Base-by-base conservation (phyloP, 2,113 vertebrate species). In the Elgaria multicarinata region DNA sequence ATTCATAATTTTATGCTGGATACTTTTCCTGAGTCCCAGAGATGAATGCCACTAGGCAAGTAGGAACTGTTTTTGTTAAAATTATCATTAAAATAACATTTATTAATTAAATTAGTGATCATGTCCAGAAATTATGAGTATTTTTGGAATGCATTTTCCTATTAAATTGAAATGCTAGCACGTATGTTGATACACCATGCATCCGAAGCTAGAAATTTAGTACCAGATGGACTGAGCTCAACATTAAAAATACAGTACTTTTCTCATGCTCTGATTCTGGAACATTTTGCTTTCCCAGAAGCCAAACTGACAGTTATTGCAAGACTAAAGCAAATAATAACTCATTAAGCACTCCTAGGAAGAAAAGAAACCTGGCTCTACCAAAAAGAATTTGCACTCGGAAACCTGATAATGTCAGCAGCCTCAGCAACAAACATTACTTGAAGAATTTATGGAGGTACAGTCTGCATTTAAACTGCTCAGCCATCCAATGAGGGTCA, bases 381-480 rank as follows among this genome's bases (percentile, higher is more conserved):
- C 92, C 83, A 78, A 91, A 90, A 95, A 91, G 90, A 74, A 96
- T 94, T 94, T 93, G 91, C 82, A 55, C 93, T 91, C 53, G 90
- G 96, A 95, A 96, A 96, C 90, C 3, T 93, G 94, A 96, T 96
- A 95, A 96, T 94, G 96, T 93, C 96, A 96, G 89, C 90, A 83
- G 83, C n/a, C 87, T 67, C 88, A 93, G 85, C 88, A 89, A 80
- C 92, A 94, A 92, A 91, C 90, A 66, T 92, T 87, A 90, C 92
- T 94, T 87, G 90, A 92, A 88, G 90, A 90, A 90, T 92, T 93
- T 90, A 46, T 90, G 64, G 71, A 50, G 31, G 69, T 44, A 20
- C 78, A 74, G 24, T 89, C 87, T 87, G 82, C 2, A 0, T 0
- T 53, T 5, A 93, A 87, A 90, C 74, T 86, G 78, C 87, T 79